A percentile compares a stretch with the other conserved stretches of the same genome.
phyloP scores from a whole-genome alignment of 1,140 invertebrate genomes.

The Leptoteleia sp. region DNA sequence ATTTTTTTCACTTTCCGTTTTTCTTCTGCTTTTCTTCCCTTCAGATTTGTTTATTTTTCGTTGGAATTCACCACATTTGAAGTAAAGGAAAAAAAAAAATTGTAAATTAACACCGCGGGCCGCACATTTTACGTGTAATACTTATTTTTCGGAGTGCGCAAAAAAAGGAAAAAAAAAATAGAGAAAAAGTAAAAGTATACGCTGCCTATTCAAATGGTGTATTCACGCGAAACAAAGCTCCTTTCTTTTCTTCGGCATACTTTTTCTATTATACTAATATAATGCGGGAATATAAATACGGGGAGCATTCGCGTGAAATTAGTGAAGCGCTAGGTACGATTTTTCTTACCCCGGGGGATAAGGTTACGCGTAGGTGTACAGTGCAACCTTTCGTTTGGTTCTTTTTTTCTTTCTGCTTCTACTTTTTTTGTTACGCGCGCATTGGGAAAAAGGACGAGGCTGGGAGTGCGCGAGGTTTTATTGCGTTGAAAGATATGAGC shows the following conservation, averaged over 20 bases:
- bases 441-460: slow-evolving; percentile 2
- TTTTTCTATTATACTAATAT: slow-evolving; percentile 59
- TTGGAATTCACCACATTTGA: no score
- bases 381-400: slow-evolving; percentile 34
- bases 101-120: no score
- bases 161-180: no score
- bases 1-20: not conserved
- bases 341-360: slow-evolving; percentile 48
- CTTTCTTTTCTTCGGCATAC: slow-evolving; percentile 51
- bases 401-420: no score
- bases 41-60: slow-evolving; percentile 1
- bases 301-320: slow-evolving; percentile 54
- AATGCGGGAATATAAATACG: slow-evolving; percentile 49
- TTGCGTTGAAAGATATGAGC: not conserved
- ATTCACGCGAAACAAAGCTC: slow-evolving; percentile 59
- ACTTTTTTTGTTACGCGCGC: slow-evolving; percentile 32
- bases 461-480: not conserved
- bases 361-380: slow-evolving; percentile 38
- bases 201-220: slow-evolving; percentile 42
- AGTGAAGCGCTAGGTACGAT: slow-evolving; percentile 46
- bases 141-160: no score
- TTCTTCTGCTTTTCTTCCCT: not conserved
- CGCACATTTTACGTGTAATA: no score
- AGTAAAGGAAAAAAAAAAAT: no score
- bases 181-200: slow-evolving; percentile 47